Evolutionary conservation across 2,113 vertebrate species (phyloP).

Genomic region (Fukomys damarensis): DNA sequence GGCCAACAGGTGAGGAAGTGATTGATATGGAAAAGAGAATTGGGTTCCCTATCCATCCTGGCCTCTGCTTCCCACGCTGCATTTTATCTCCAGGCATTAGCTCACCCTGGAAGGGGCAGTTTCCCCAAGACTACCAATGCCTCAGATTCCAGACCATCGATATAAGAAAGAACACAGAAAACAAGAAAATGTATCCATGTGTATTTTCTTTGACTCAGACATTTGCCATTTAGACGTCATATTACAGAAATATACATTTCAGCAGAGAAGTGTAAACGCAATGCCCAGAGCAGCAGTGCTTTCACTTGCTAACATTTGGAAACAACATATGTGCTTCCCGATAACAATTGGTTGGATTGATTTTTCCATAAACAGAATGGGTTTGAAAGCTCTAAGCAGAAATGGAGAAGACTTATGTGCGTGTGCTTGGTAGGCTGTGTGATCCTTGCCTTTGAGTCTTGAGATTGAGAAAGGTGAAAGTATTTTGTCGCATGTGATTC

Average conservation of each 20-base stretch:
- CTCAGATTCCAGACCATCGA: background rate
- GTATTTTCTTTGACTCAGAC: background rate
- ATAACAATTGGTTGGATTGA: background rate
- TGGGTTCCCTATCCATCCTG: background rate
- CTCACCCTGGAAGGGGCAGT: background rate
- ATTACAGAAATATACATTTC: background rate
- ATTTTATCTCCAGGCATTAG: background rate
- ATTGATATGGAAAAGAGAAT: background rate
- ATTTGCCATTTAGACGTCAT: background rate
- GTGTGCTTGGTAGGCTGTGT: background rate
- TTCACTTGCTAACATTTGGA: background rate
- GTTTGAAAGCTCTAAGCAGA: background rate
- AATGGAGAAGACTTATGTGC: background rate
- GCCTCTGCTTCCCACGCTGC: background rate
- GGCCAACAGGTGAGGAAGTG: background rate
- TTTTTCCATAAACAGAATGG: conserved; percentile 22
- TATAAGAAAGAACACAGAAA: background rate
- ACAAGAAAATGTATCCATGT: background rate
- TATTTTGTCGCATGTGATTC: background rate
- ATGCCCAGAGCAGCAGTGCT: background rate
- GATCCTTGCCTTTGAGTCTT: background rate
- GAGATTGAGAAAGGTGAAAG: background rate
- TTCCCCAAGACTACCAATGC: background rate
- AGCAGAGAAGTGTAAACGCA: background rate
- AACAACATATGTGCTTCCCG: conserved; percentile 4